phyloP scores from a whole-genome alignment of 1,140 invertebrate genomes.

The Scylla paramamosain region DNA sequence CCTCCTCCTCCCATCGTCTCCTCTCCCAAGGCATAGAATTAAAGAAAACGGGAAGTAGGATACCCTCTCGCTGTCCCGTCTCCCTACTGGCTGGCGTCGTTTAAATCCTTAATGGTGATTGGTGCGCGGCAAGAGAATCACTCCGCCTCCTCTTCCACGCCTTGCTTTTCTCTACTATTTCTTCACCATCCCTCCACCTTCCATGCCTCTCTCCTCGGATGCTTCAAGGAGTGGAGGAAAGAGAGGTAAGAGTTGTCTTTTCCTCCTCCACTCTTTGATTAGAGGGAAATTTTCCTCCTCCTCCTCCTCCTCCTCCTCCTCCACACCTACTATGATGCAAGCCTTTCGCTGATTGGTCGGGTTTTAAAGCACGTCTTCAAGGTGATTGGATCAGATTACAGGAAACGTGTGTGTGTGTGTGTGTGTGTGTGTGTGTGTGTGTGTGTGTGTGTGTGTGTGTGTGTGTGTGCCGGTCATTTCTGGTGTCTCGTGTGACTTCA shows the following conservation, averaged over 20 bases:
- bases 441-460: conserved; percentile 25
- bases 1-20: background rate
- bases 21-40: background rate
- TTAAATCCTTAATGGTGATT: background rate
- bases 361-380: conserved; percentile 4
- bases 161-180: background rate
- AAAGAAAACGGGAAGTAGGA: background rate
- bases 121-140: background rate
- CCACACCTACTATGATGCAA: background rate
- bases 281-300: background rate
- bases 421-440: conserved; percentile 29
- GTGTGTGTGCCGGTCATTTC: background rate
- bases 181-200: background rate
- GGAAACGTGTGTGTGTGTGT: conserved; percentile 8
- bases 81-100: background rate
- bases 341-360: background rate
- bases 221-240: too few species aligned
- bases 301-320: conserved; percentile 5
- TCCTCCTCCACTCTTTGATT: background rate
- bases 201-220: background rate
- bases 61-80: background rate
- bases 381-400: background rate
- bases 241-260: background rate
- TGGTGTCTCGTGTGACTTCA: too few species aligned
- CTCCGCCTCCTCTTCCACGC: background rate